Evolutionary conservation across 2,113 vertebrate genomes (phyloP), one percentile per base, ranked within the genome.

Genomic region (Eudyptes chrysolophus): DNA sequence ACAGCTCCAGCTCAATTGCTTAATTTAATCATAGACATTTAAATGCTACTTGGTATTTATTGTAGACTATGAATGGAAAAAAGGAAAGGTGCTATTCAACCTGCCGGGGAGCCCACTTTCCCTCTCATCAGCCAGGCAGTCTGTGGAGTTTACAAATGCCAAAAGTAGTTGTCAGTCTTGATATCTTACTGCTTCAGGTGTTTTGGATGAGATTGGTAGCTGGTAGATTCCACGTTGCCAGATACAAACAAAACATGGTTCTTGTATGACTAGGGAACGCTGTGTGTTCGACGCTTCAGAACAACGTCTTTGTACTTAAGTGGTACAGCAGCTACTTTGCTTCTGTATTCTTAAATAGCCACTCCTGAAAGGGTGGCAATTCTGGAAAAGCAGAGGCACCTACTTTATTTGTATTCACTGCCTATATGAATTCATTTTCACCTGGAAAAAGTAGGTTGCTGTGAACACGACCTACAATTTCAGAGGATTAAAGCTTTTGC

Each of bases 201-300:
- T 36, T 76, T 29, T 24, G 2, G 18, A 22, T 36, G 66, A 40
- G 48, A 46, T 2, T 4, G 16, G 40, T 6, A 30, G 46, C 36
- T 74, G 34, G 16, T 44, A 55, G 57, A 15, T 44, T n/a, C 30
- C 19, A 3, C 34, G 52, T 46, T 17, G 16, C 18, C 61, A 75
- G 34, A 40, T 3, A 49, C 10, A n/a, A 75, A 12, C 46, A 10
- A n/a, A 75, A 12, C 46, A 10, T 38, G 13, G 4, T 22, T 70
- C 60, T 18, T 18, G 11, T 22, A 1, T 9, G 29, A 25, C 22
- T 13, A 16, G 46, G 40, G 36, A 78, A 38, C 14, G 18, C 0
- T 0, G 2, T 40, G 29, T 2, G 0, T 16, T 9, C 9, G 3
- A 11, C 44, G 10, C 49, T 69, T 78, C 32, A 40, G n/a, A 82